These are phyloP conservation scores for Lacanobia wlatinum DNA, from an alignment of 2,888 invertebrate genomes.

Conservation along the genomic window DNA sequence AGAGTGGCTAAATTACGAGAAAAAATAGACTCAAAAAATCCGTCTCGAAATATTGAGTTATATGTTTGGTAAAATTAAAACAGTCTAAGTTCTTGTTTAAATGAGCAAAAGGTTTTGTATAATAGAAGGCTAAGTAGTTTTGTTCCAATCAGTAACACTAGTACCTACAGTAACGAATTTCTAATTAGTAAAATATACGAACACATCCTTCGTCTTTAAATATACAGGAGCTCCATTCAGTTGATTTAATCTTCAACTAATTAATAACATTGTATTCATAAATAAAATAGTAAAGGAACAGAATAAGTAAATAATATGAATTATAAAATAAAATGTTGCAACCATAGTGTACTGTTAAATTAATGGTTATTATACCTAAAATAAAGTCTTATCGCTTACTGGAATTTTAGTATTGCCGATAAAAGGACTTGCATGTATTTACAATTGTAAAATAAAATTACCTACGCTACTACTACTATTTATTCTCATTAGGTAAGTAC, in stretches of 20 bases:
- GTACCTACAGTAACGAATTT: too few species aligned
- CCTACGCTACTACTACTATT: neutral
- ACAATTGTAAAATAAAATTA: constrained; percentile 16
- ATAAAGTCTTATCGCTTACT: constrained; percentile 40
- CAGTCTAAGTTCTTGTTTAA: too few species aligned
- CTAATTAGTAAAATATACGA: neutral
- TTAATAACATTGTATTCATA: neutral
- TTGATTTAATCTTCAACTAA: neutral
- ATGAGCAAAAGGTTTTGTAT: too few species aligned
- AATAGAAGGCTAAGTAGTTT: too few species aligned
- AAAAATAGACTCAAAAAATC: too few species aligned
- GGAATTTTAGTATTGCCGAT: constrained; percentile 43
- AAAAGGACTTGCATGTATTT: constrained; percentile 11
- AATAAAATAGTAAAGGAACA: neutral
- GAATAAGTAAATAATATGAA: neutral
- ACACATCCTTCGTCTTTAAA: neutral
- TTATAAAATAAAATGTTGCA: constrained; percentile 2
- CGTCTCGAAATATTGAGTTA: too few species aligned
- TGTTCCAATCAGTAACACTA: too few species aligned
- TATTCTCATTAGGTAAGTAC: too few species aligned
- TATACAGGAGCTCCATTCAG: too few species aligned
- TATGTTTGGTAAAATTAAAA: too few species aligned
- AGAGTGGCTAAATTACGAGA: too few species aligned
- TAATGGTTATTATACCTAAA: constrained; percentile 26
- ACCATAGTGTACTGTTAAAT: neutral